Evolutionary conservation across 2,888 invertebrate species (phyloP), one percentile per base, ranked within the genome.

Genomic region (Amorpha juglandis): DNA sequence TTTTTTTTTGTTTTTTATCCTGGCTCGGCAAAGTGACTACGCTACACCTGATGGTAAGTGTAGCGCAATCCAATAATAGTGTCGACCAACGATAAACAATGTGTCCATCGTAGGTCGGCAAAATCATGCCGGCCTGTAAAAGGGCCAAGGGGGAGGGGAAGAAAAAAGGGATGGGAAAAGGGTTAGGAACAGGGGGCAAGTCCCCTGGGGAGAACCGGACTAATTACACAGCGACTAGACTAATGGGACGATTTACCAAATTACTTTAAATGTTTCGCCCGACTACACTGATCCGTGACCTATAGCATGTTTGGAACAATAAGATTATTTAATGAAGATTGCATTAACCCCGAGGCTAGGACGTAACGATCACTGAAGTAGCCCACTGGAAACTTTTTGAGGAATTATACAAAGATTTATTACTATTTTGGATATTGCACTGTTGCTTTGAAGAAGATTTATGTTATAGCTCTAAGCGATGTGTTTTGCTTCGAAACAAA

Each of bases 291-390:
- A 53, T 33, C 53, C 58, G 58, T 58, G 58, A 58, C 58, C 58
- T 42, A 42, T 58, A 19, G 58, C 58, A 38, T 58, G 58, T 58
- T 42, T 65, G 50, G 55, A 74, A 78, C 74, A 80, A 75, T 78
- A 76, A 78, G 52, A 67, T 53, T 42, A 62, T 47, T 74, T 91
- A 92, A 92, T 92, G 90, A 90, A 91, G 91, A 92, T 92, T 90
- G 87, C 88, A 79, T 83, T 83, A 71, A 73, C 83, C 89, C 86
- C 71, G 62, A 70, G 83, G 89, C 82, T 67, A 66, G 68, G 78
- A 87, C 89, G 92, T 91, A 91, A 91, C 92, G 86, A 86, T 82
- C 87, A 90, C 78, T 93, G 92, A 93, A 88, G 93, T 88, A 92
- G 93, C 93, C 75, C 84, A 84, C 79, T 78, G 78, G 79, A 82